Percentiles rank a stretch among this genome's conserved stretches.
Conservation (phyloP, 2,113 vertebrate species). For the Potamarius usumacintae region DNA sequence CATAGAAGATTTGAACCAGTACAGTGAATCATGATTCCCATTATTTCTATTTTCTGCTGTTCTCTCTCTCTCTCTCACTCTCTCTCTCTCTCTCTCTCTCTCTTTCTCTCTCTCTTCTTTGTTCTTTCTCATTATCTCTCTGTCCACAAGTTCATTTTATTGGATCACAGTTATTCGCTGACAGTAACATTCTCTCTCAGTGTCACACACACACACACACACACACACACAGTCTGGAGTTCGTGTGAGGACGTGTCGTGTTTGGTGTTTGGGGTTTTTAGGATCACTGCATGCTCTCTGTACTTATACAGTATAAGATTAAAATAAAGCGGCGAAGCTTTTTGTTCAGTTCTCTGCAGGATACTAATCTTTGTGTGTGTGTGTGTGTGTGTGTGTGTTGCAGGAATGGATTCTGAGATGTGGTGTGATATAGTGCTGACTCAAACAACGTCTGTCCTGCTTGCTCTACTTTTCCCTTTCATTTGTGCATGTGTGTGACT, state of each 20-base stretch:
- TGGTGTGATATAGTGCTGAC: conserved; percentile 45
- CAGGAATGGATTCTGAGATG: conserved; percentile 26
- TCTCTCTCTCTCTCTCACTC: background rate
- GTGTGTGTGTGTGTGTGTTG: conserved; percentile 32
- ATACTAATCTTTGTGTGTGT: conserved; percentile 11
- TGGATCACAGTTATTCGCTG: background rate
- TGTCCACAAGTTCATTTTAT: conserved; percentile 4
- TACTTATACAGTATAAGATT: conserved; percentile 35
- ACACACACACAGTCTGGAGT: background rate
- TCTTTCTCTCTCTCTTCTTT: background rate
- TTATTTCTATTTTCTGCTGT: background rate
- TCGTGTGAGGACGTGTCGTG: conserved; percentile 12
- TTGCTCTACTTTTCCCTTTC: conserved; percentile 29
- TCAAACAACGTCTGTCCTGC: conserved; percentile 45
- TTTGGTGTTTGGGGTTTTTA: conserved; percentile 24
- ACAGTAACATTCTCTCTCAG: background rate
- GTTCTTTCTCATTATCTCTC: background rate
- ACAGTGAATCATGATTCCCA: background rate
- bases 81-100: background rate
- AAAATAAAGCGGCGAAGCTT: conserved; percentile 26
- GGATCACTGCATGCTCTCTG: conserved; percentile 12
- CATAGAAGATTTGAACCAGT: background rate
- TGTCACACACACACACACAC: background rate
- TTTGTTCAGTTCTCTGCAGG: conserved; percentile 35
- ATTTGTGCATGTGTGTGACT: conserved; percentile 1